Percentiles rank a stretch among this genome's conserved stretches.
phyloP scores from a whole-genome alignment of 2,797 vertebrate genomes.

The Halcyon smyrnensis region DNA sequence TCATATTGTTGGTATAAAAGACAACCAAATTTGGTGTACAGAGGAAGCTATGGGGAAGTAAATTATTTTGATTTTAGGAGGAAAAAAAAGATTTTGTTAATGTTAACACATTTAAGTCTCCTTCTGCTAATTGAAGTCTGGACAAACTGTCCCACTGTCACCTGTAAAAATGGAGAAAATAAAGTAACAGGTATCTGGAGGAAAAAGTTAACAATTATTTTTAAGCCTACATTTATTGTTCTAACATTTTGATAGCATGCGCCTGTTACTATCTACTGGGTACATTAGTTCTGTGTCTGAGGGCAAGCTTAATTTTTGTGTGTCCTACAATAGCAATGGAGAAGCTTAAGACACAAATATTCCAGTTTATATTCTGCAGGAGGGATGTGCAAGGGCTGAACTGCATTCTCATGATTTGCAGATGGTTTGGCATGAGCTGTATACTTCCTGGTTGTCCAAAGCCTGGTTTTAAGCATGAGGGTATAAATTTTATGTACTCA shows the following conservation, averaged over 20 bases:
- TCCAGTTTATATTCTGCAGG: background rate
- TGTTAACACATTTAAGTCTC: background rate
- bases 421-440: background rate
- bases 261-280: background rate
- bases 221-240: background rate
- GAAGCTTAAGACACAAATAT: background rate
- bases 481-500: background rate
- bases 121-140: background rate
- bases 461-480: background rate
- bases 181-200: background rate
- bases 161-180: background rate
- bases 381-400: background rate
- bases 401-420: background rate
- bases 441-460: background rate
- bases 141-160: background rate
- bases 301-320: background rate
- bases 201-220: background rate
- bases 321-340: background rate
- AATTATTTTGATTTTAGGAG: background rate
- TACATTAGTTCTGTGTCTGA: background rate
- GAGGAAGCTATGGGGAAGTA: background rate
- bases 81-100: background rate
- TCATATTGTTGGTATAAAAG: background rate
- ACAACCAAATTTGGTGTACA: fast-evolving
- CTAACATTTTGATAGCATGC: background rate